Evolutionary conservation across 2,113 vertebrate genomes (phyloP).

Genomic region (Dicaeum eximium): DNA sequence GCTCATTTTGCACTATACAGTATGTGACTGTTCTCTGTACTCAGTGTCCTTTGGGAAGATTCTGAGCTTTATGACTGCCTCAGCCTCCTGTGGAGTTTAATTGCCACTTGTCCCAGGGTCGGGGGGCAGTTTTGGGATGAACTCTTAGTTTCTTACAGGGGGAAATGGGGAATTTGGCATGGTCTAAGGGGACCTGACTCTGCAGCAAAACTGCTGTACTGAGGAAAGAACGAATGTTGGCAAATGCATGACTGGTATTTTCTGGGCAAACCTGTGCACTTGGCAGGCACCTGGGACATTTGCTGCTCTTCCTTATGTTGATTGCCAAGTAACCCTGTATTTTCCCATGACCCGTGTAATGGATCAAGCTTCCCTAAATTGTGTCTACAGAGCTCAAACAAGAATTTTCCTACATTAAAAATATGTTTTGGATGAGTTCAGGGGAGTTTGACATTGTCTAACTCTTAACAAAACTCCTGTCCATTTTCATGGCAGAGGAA

Average conservation of each 20-base stretch:
- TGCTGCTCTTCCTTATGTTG: not conserved
- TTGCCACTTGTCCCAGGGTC: not conserved
- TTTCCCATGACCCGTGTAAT: not conserved
- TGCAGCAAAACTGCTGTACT: not conserved
- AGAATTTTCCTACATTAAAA: not conserved
- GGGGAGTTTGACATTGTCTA: not conserved
- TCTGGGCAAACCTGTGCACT: not conserved
- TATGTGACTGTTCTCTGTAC: not conserved
- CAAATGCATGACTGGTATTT: not conserved
- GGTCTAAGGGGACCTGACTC: not conserved
- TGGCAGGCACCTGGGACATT: not conserved
- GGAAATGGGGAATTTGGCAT: not conserved
- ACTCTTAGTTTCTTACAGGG: not conserved
- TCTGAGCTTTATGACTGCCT: not conserved
- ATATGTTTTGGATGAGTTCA: not conserved
- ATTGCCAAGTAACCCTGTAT: not conserved
- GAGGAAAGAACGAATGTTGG: not conserved
- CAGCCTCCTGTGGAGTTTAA: not conserved
- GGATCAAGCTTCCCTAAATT: not conserved
- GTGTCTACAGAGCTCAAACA: not conserved
- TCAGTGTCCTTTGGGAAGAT: not conserved
- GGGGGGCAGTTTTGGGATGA: not conserved
- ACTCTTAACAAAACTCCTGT: not conserved
- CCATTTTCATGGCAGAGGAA: not conserved
- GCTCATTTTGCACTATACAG: not conserved